phyloP scores from a whole-genome alignment of 1,140 invertebrate genomes.

The Drosophila chauvacae region DNA sequence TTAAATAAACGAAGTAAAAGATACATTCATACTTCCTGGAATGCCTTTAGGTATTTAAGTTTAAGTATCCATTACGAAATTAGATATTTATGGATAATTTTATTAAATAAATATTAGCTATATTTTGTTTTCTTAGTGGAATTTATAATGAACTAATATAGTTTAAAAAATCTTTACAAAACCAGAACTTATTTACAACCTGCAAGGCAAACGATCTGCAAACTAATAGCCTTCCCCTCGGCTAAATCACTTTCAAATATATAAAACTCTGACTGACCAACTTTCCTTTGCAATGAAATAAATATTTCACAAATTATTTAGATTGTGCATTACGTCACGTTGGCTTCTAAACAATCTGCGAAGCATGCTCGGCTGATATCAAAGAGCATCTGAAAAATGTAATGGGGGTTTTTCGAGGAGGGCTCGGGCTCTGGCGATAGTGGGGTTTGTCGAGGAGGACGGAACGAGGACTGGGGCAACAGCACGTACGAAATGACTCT shows the following conservation, averaged over 20 bases:
- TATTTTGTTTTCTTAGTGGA: too few species aligned
- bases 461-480: constrained; percentile 22
- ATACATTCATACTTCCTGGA: not conserved
- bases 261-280: not conserved
- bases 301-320: constrained; percentile 3
- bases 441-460: not conserved
- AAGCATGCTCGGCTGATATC: constrained; percentile 19
- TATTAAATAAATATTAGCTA: not conserved
- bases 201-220: not conserved
- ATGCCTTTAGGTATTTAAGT: not conserved
- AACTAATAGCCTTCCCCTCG: too few species aligned
- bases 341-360: constrained; percentile 20
- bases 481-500: constrained; percentile 59
- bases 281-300: not conserved
- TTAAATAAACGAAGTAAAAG: not conserved
- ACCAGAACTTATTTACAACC: not conserved
- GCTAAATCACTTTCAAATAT: too few species aligned
- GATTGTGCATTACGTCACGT: constrained; percentile 22
- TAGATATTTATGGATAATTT: not conserved
- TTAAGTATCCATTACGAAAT: not conserved
- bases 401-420: not conserved
- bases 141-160: not conserved
- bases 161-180: not conserved
- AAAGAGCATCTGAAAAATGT: constrained; percentile 44
- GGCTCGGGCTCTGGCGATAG: not conserved